A percentile compares a stretch with the other conserved stretches of the same genome.
phyloP scores from a whole-genome alignment of 2,888 invertebrate species.

The Gasteruption jaculator region DNA sequence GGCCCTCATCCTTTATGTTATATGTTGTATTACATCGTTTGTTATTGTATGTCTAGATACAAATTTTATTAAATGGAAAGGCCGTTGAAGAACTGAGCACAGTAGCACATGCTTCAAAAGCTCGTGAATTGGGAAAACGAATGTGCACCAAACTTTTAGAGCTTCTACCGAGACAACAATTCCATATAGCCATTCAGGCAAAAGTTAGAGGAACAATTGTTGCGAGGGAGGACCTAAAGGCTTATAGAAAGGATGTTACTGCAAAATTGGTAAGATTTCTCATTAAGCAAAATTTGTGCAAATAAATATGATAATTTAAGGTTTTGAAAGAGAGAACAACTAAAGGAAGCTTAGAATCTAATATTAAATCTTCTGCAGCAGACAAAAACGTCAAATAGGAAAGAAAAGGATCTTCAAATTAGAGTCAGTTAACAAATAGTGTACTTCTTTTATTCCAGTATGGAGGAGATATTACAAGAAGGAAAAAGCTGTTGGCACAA shows the following conservation, averaged over 20 bases:
- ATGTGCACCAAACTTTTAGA: conserved; percentile 75
- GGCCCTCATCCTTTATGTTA: background rate
- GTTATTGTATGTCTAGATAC: conserved; percentile 58
- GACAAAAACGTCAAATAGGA: too few relatives aligned
- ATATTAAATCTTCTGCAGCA: too few relatives aligned
- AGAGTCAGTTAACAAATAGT: background rate
- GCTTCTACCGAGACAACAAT: conserved; percentile 78
- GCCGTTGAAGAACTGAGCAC: conserved; percentile 79
- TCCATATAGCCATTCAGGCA: conserved; percentile 81
- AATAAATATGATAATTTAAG: too few relatives aligned
- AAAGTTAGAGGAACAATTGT: conserved; percentile 72
- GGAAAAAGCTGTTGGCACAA: conserved; percentile 81
- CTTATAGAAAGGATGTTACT: conserved; percentile 88
- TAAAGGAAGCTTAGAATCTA: too few relatives aligned
- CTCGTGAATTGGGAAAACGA: conserved; percentile 61
- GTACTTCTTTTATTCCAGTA: conserved; percentile 57
- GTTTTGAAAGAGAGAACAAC: too few relatives aligned
- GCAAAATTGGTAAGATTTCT: conserved; percentile 89
- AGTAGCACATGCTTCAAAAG: conserved; percentile 72
- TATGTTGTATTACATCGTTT: conserved; percentile 1
- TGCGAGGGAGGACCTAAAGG: conserved; percentile 80
- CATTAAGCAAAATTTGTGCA: too few relatives aligned
- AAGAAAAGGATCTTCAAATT: too few relatives aligned
- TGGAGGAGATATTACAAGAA: conserved; percentile 87
- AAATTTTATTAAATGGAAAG: conserved; percentile 73